phyloP scores from a whole-genome alignment of 1,140 invertebrate species.

The Hypsibius dujardini region DNA sequence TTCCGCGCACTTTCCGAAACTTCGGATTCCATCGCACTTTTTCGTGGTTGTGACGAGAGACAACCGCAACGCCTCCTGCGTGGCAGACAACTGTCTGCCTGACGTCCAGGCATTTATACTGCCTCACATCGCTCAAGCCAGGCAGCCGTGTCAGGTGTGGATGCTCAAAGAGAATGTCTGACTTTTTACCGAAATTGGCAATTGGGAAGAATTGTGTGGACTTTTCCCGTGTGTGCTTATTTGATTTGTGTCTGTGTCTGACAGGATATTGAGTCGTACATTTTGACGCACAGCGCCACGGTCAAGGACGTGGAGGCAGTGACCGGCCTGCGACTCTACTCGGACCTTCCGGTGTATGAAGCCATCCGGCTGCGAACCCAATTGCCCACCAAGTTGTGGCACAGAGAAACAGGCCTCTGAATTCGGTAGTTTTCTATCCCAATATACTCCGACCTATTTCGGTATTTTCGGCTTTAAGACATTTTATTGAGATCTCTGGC shows the following conservation, averaged over 20 bases:
- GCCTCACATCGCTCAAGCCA: not conserved
- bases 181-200: not conserved
- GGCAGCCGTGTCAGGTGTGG: not conserved
- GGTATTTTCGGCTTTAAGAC: no score
- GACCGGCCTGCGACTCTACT: not conserved
- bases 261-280: no score
- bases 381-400: not conserved
- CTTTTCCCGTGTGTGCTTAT: no score
- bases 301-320: not conserved
- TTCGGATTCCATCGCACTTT: constrained; percentile 4
- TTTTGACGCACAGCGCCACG: not conserved
- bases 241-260: no score
- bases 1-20: not conserved
- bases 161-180: not conserved
- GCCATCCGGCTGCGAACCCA: not conserved
- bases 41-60: not conserved
- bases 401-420: no score
- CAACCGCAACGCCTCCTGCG: not conserved
- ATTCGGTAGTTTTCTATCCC: no score
- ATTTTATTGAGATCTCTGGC: no score
- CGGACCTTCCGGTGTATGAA: not conserved
- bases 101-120: not conserved
- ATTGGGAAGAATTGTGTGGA: no score
- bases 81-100: not conserved
- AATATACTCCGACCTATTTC: no score